Base-by-base conservation (phyloP, 1,140 invertebrate genomes). In the Aphelenchoides avenae region DNA sequence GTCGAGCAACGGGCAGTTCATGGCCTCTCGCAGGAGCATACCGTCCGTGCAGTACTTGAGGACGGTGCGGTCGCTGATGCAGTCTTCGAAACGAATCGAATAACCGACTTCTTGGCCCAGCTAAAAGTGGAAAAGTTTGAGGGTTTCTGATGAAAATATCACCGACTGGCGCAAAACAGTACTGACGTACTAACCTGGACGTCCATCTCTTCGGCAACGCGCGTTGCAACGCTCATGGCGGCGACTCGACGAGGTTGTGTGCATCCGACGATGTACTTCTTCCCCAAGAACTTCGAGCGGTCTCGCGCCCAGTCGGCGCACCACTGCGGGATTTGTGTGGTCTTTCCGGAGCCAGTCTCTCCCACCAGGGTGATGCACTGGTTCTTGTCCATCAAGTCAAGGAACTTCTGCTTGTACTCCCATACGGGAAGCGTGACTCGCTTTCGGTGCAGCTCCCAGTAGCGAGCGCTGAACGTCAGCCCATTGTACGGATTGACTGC, bases 11-110 rank as follows among this genome's bases (percentile, higher is more conserved):
- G 91, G 90, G 78, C 96, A 90, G 80, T 84, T 74, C 54, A 80
- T 74, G 33, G 83, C 75, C 76, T 84, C 84, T 79, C 92, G 93
- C 2, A 98, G 77, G 4, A 98, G 80, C 3, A 98, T 89, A 79
- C 93, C 94, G 80, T 98, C 93, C 15, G 94, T 99, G 90, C 97
- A 93, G 76, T 96, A 97, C 78, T 96, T 95, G 27, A 98, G 90
- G 76, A 86, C 85, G 1, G 93, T 97, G 6, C 39, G 15, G 5
- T 52, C 18, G 11, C 37, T 31, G 7, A 85, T 86, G 69, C 85
- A 86, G 73, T 87, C 86, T 77, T 87, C 86, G 81, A 87, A 87
- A 53, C 86, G 73, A 61, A 87, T 86, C 61, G 83, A 84, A 74
- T 87, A 87, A 7, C 86, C 86, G 44, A 87, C 85, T 80, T 85